These are phyloP conservation scores for Scomber japonicus DNA, from an alignment of 2,113 vertebrate species.

Conservation along the genomic window DNA sequence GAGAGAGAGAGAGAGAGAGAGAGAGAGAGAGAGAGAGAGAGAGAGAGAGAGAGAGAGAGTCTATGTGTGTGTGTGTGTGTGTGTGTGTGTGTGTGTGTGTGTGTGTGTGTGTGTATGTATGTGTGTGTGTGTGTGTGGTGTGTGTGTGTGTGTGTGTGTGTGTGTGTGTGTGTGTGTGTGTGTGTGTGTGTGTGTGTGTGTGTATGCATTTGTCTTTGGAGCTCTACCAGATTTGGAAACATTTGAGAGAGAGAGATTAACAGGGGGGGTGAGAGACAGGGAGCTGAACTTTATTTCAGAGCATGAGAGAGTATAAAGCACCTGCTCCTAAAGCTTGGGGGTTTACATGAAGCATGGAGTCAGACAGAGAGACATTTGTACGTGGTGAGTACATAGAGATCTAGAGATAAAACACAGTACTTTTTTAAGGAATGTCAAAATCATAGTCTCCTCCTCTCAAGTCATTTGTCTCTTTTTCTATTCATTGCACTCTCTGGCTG, in stretches of 20 bases:
- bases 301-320: slow-evolving; percentile 25
- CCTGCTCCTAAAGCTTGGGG: slow-evolving; percentile 21
- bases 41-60: too few relatives aligned
- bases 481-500: background rate
- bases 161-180: slow-evolving; percentile 9
- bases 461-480: slow-evolving; percentile 6
- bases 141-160: background rate
- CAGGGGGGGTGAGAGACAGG: background rate
- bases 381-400: background rate
- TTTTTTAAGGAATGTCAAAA: slow-evolving; percentile 22
- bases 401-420: background rate
- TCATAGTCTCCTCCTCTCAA: background rate
- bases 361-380: background rate
- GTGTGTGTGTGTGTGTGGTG: slow-evolving; percentile 13
- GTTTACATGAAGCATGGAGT: slow-evolving; percentile 29
- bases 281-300: slow-evolving; percentile 13
- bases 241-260: background rate
- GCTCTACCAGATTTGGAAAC: slow-evolving; percentile 2
- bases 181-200: background rate
- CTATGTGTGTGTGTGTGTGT: slow-evolving; percentile 5
- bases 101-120: too few relatives aligned
- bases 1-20: too few relatives aligned
- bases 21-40: too few relatives aligned
- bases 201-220: background rate
- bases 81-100: slow-evolving; percentile 8